Percentiles rank a stretch among this genome's conserved stretches.
Evolutionary conservation across 2,888 invertebrate genomes (phyloP).

Genomic region (Noctuana brunneofusca): DNA sequence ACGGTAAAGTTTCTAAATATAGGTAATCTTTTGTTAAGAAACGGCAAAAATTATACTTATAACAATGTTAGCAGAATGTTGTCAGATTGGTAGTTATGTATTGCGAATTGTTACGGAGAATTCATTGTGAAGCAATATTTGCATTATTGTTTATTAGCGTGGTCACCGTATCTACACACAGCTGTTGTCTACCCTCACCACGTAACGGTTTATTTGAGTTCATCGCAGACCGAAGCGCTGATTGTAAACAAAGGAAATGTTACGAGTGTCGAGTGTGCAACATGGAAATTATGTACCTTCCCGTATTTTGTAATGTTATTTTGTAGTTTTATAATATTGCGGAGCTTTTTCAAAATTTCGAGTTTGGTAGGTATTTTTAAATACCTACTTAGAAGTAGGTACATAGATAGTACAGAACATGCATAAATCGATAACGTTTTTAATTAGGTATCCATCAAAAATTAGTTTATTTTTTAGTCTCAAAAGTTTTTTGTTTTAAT

Average conservation of each 20-base stretch:
- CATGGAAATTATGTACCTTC: neutral
- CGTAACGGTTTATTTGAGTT: slow-evolving; percentile 34
- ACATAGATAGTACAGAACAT: no score
- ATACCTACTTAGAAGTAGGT: no score
- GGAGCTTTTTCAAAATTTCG: no score
- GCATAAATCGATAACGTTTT: no score
- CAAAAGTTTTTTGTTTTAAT: no score
- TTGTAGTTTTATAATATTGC: no score
- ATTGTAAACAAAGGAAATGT: slow-evolving; percentile 34
- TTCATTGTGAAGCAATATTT: slow-evolving; percentile 20
- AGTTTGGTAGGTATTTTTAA: no score
- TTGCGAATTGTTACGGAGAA: slow-evolving; percentile 2
- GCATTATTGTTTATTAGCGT: slow-evolving; percentile 10
- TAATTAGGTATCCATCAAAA: no score
- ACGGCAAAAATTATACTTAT: neutral
- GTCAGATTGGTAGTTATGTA: neutral
- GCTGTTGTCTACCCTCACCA: slow-evolving; percentile 34
- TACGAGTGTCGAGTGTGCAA: slow-evolving; percentile 1
- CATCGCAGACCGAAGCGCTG: slow-evolving; percentile 29
- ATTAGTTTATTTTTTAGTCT: no score
- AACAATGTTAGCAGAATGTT: neutral
- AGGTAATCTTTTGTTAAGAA: slow-evolving; percentile 7
- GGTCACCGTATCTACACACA: slow-evolving; percentile 13
- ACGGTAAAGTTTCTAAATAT: slow-evolving; percentile 70
- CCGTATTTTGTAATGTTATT: no score